Conservation (phyloP, 2,113 vertebrate genomes). For the Hippopotamus amphibius region DNA sequence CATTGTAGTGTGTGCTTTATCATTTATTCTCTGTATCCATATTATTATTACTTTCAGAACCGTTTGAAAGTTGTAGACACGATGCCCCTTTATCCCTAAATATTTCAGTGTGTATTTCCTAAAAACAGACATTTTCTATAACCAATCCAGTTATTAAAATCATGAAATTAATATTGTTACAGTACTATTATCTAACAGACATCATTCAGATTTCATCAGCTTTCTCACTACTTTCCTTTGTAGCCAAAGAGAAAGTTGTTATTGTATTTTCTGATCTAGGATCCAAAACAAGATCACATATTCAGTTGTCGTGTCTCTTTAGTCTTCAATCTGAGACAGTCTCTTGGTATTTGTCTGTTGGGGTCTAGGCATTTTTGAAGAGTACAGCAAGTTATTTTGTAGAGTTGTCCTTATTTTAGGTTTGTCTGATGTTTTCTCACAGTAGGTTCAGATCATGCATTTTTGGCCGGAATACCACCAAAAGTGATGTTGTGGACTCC, state of each 20-base stretch:
- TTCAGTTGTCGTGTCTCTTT: neutral
- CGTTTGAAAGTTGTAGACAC: neutral
- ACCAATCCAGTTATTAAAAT: neutral
- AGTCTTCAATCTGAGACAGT: neutral
- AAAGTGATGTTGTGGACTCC: neutral
- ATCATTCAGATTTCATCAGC: neutral
- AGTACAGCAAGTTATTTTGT: neutral
- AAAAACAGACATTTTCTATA: conserved; percentile 3
- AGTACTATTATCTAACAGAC: neutral
- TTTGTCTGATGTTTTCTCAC: neutral
- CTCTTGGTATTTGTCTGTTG: neutral
- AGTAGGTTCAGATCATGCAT: too few species aligned
- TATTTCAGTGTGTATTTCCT: neutral
- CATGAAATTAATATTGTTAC: neutral
- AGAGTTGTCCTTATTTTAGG: neutral
- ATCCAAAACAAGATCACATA: neutral
- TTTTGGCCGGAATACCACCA: neutral
- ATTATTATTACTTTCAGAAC: conserved; percentile 1
- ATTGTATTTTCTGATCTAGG: neutral
- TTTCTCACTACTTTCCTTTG: neutral
- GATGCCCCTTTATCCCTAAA: neutral
- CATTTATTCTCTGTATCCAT: neutral
- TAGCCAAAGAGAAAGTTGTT: neutral
- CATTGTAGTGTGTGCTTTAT: neutral
- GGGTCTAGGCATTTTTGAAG: neutral